Percentiles rank a stretch among this genome's conserved stretches.
Evolutionary conservation across 2,797 vertebrate genomes (phyloP).

Genomic region (Eospalax fontanierii): DNA sequence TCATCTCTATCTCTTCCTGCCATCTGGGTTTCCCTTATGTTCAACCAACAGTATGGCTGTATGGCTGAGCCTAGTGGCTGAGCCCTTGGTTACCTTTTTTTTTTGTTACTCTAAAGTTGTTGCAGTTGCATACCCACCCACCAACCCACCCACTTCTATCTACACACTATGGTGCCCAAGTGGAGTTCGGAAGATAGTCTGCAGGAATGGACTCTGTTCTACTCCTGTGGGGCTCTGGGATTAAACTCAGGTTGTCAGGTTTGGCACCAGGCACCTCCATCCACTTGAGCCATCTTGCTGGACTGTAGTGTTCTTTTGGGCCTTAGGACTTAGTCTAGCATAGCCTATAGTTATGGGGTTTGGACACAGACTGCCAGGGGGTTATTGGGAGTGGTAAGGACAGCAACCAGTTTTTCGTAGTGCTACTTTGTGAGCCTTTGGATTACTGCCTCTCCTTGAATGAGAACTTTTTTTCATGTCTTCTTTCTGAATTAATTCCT

Average conservation of each 20-base stretch:
- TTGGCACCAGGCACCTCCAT: background rate
- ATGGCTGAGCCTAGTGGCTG: background rate
- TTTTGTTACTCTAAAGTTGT: background rate
- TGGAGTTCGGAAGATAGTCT: too few species aligned
- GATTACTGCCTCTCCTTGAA: background rate
- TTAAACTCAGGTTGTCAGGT: background rate
- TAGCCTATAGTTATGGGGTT: background rate
- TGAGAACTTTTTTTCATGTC: background rate
- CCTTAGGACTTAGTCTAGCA: background rate
- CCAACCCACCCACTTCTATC: too few species aligned
- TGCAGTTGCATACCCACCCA: background rate
- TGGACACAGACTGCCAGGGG: background rate
- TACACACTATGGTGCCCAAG: too few species aligned
- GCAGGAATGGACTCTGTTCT: background rate
- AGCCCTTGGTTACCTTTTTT: background rate
- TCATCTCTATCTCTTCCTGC: too few species aligned
- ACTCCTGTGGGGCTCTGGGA: background rate
- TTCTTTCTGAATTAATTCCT: background rate
- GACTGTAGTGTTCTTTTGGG: background rate
- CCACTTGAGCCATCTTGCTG: background rate
- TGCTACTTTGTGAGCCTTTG: background rate
- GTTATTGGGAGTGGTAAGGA: background rate
- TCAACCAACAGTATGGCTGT: background rate
- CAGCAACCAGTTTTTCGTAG: background rate
- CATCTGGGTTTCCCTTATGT: background rate